Percentiles rank a stretch among this genome's conserved stretches.
These are phyloP conservation scores for Limnothrissa miodon DNA, from an alignment of 2,113 vertebrate species.

Conservation along the genomic window DNA sequence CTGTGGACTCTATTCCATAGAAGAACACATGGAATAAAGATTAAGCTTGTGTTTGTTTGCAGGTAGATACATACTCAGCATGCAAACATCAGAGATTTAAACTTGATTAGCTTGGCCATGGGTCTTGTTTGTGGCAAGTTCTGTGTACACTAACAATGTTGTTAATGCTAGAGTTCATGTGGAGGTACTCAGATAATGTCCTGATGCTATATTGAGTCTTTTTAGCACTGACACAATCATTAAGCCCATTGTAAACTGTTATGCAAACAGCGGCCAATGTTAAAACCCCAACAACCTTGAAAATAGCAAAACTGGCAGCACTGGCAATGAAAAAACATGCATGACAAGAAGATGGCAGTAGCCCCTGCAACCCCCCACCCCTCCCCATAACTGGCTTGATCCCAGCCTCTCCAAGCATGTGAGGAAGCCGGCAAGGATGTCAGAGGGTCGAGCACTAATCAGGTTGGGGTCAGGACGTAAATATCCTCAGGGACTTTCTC, in stretches of 20 bases:
- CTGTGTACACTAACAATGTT: no score
- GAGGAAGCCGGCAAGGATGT: slow-evolving; percentile 49
- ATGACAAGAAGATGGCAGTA: slow-evolving; percentile 64
- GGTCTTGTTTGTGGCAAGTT: no score
- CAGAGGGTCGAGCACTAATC: slow-evolving; percentile 55
- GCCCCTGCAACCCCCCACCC: slow-evolving; percentile 12
- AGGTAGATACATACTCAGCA: background rate
- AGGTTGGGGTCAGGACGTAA: slow-evolving; percentile 56
- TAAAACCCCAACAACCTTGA: no score
- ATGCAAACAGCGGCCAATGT: no score
- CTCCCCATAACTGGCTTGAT: background rate
- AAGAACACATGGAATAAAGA: background rate
- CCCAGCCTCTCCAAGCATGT: slow-evolving; percentile 14
- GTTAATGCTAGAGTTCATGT: no score
- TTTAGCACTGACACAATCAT: no score
- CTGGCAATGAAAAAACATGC: background rate
- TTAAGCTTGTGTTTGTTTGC: background rate
- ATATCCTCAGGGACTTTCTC: slow-evolving; percentile 63
- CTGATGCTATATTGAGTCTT: no score
- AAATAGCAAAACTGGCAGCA: no score
- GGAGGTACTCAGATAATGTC: no score
- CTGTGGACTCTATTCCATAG: background rate
- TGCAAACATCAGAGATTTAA: background rate
- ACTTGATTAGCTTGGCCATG: no score
- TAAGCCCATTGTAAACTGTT: no score